phyloP scores from a whole-genome alignment of 2,888 invertebrate species.

The Phymatocera aterrima region DNA sequence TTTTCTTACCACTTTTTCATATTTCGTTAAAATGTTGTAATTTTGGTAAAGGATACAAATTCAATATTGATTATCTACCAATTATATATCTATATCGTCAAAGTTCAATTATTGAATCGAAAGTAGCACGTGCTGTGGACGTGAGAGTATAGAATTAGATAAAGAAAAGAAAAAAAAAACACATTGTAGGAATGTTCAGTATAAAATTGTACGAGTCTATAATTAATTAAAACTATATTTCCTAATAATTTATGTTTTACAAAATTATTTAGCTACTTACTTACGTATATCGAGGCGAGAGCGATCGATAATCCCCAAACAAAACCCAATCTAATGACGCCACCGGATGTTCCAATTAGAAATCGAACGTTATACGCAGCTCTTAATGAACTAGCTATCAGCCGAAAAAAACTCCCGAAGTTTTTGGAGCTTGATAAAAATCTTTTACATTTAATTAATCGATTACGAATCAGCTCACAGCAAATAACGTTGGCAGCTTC shows the following conservation, averaged over 20 bases:
- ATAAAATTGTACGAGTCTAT: constrained; percentile 22
- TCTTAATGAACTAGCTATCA: no score
- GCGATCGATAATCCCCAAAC: constrained; percentile 33
- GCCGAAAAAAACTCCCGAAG: no score
- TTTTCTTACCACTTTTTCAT: constrained; percentile 1
- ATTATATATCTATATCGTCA: not conserved
- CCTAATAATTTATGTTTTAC: constrained; percentile 23
- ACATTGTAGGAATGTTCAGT: constrained; percentile 39
- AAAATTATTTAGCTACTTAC: constrained; percentile 7
- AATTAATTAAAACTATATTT: constrained; percentile 39
- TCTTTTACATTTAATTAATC: no score
- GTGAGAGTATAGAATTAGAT: constrained; percentile 25
- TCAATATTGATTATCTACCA: not conserved
- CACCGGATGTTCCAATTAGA: not conserved
- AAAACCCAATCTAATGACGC: constrained; percentile 10
- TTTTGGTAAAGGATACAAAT: constrained; percentile 18
- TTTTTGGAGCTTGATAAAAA: no score
- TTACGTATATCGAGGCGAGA: constrained; percentile 17
- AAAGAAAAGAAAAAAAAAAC: no score
- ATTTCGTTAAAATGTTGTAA: constrained; percentile 10
- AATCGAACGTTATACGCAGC: no score
- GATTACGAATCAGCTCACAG: no score
- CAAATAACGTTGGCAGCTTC: no score
- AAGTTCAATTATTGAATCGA: constrained; percentile 14
- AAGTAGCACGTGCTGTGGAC: constrained; percentile 25